Evolutionary conservation across 2,113 vertebrate genomes (phyloP).

Genomic region (Recurvirostra avosetta): DNA sequence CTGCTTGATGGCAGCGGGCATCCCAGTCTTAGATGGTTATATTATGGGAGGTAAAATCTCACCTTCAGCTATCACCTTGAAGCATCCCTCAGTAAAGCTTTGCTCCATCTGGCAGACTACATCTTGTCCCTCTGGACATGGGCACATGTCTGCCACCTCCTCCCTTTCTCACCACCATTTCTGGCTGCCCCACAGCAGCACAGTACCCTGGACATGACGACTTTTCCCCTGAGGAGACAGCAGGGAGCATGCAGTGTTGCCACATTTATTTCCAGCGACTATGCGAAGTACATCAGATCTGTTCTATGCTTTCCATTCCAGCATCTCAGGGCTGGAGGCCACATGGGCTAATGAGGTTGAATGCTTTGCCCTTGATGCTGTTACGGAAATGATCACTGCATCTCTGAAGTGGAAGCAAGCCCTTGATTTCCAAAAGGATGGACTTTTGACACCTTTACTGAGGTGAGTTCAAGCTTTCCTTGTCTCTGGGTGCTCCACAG

Average conservation of each 20-base stretch:
- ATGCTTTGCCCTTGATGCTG: not conserved
- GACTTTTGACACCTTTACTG: not conserved
- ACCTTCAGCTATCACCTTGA: not conserved
- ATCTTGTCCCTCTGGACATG: not conserved
- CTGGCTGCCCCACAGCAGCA: not conserved
- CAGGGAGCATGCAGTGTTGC: not conserved
- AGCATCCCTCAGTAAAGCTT: not conserved
- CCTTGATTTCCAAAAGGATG: not conserved
- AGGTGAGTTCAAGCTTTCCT: not conserved
- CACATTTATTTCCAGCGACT: not conserved
- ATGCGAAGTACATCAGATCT: not conserved
- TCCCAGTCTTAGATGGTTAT: not conserved
- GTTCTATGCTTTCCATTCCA: not conserved
- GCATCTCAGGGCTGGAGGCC: not conserved
- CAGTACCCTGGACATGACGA: not conserved
- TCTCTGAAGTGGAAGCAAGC: not conserved
- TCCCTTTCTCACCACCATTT: not conserved
- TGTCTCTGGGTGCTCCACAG: not conserved
- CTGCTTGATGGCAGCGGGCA: not conserved
- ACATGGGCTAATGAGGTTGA: not conserved
- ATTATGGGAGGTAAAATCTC: not conserved
- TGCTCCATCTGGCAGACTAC: not conserved
- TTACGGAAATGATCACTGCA: not conserved
- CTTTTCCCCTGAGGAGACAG: not conserved
- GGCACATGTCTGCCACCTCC: not conserved